Conservation (phyloP, 1,140 invertebrate genomes). For the Tachypleus tridentatus region DNA sequence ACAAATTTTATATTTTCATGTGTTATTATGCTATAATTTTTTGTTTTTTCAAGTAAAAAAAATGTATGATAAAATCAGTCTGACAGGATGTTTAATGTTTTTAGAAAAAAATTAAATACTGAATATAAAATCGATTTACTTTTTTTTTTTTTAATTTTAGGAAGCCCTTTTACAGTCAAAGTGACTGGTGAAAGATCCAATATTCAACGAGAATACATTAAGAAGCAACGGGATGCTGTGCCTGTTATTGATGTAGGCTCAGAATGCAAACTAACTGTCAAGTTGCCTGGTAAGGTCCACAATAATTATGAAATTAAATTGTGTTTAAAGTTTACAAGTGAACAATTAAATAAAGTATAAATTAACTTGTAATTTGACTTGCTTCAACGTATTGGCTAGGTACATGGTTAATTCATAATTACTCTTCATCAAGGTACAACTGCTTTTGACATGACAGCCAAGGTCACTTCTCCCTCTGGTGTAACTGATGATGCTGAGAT, state of each 20-base stretch:
- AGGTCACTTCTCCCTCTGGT: constrained; percentile 82
- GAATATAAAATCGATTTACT: not conserved
- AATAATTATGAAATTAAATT: too few relatives aligned
- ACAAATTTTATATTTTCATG: not conserved
- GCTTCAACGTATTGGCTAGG: not conserved
- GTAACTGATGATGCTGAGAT: constrained; percentile 80
- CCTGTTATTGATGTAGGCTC: constrained; percentile 81
- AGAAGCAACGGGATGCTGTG: constrained; percentile 76
- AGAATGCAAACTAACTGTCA: constrained; percentile 88
- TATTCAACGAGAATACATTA: constrained; percentile 75
- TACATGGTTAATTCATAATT: not conserved
- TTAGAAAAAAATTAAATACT: not conserved
- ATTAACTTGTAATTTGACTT: too few relatives aligned
- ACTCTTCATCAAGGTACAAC: constrained; percentile 13
- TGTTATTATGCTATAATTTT: not conserved
- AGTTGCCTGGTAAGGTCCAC: constrained; percentile 55
- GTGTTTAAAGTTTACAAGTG: too few relatives aligned
- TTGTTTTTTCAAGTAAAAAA: not conserved
- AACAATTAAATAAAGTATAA: too few relatives aligned
- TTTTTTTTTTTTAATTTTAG: constrained; percentile 4
- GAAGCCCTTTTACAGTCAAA: constrained; percentile 87
- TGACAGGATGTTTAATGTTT: not conserved
- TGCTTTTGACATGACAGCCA: constrained; percentile 78
- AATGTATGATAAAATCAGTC: not conserved
- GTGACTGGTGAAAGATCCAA: constrained; percentile 75